Evolutionary conservation across 2,113 vertebrate genomes (phyloP), one percentile per base, ranked within the genome.

Genomic region (Steatornis caripensis): DNA sequence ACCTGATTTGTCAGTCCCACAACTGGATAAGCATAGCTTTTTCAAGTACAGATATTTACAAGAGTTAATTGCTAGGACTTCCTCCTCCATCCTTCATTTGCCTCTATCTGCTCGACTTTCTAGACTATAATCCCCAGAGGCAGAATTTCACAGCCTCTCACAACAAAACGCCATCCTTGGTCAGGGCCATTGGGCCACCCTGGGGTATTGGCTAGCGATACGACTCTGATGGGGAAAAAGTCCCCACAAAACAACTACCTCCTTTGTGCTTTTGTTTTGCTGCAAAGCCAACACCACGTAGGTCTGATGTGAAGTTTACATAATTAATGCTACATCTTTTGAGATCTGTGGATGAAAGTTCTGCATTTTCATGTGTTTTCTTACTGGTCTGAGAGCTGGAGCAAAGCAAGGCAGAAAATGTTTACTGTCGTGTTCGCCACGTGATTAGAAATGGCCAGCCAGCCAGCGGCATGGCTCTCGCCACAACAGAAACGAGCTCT

Each of bases 401-500:
- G 48, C 4, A 46, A 58, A 89, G 49, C 15, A 86, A 87, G 60
- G 68, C 23, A 71, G 66, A 51, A 79, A 48, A 53, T 18, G 12
- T 29, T 54, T 70, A 12, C 23, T 51, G 20, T 45, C 14, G 3
- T 11, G 11, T 58, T 91, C 20, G 0, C 32, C 64, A 48, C 16
- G 27, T 27, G 48, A 41, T 79, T 65, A 76, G 66, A 69, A 88
- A 72, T 12, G n/a, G 43, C 30, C 88, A 34, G 37, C 32, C 34
- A 75, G 60, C 22, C 0, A 0, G 65, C 5, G 2, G 16, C 6
- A 39, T 43, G 48, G 57, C 17, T 84, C 39, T 70, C 2, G 3
- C 37, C 41, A 11, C 0, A 0, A 32, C 0, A 68, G 60, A 22
- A 89, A 75, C 0, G 12, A 86, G 62, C 48, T 77, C 48, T 30